Percentiles rank a stretch among this genome's conserved stretches.
These are phyloP conservation scores for Porites australiensis DNA, from an alignment of 64 coral and sea anemone species.

Conservation along the genomic window DNA sequence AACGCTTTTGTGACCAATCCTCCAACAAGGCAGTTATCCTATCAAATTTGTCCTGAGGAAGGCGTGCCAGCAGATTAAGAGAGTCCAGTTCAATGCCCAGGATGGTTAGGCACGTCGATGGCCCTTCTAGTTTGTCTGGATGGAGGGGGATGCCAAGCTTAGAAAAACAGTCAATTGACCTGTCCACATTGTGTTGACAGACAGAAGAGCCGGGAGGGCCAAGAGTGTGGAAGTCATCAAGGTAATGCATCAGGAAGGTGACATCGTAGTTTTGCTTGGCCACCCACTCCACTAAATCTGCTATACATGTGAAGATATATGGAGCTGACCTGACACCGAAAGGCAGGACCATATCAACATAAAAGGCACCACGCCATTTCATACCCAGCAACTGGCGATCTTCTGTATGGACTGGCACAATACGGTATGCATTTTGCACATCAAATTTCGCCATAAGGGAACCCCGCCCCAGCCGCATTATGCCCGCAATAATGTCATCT, in stretches of 20 bases:
- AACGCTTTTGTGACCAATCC: conserved; percentile 15
- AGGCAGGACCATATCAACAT: conserved; percentile 7
- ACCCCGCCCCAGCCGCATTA: not conserved
- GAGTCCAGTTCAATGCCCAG: too few species aligned
- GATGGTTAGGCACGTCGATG: not conserved
- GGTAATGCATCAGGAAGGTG: conserved; percentile 31
- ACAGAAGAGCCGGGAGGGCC: not conserved
- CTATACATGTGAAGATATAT: conserved; percentile 11
- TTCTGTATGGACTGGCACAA: conserved; percentile 2
- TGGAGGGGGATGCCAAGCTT: conserved; percentile 26
- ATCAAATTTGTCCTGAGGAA: too few species aligned
- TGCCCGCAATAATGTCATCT: not conserved
- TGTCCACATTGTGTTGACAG: not conserved
- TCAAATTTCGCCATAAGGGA: conserved; percentile 39
- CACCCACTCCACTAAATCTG: conserved; percentile 32
- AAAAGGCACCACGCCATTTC: conserved; percentile 20
- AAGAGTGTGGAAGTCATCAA: conserved; percentile 28
- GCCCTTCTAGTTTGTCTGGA: conserved; percentile 60
- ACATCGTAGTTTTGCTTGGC: not conserved
- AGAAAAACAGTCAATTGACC: not conserved
- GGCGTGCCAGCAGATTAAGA: too few species aligned
- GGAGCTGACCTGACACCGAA: conserved; percentile 27
- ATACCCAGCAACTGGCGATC: conserved; percentile 21
- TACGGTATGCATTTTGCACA: conserved; percentile 4
- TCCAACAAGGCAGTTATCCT: not conserved